Percentiles rank a stretch among this genome's conserved stretches.
These are phyloP conservation scores for Trematomus loennbergii DNA, from an alignment of 2,113 vertebrate species.

Conservation along the genomic window DNA sequence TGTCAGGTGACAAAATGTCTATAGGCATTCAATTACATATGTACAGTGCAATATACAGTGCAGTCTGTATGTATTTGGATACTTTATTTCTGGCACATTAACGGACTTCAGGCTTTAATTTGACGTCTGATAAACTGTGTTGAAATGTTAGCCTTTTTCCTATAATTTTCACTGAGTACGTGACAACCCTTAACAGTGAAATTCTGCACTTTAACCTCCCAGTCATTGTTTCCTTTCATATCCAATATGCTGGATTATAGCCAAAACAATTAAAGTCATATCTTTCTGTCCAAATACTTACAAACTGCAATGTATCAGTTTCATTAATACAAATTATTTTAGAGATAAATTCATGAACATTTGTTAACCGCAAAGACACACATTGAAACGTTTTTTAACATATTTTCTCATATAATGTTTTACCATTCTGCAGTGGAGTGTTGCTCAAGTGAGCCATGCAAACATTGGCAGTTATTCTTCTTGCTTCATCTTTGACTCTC, in stretches of 20 bases:
- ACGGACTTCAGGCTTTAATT: not conserved
- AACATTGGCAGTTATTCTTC: conserved; percentile 48
- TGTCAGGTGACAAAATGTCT: not conserved
- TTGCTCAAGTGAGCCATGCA: conserved; percentile 31
- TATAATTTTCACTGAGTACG: not conserved
- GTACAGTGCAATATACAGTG: not conserved
- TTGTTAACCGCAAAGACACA: conserved; percentile 19
- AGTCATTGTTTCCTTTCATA: conserved; percentile 39
- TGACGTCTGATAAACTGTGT: not conserved
- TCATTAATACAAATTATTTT: not conserved
- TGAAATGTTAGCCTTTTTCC: not conserved
- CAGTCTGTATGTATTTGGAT: not conserved
- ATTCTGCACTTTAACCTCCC: conserved; percentile 40
- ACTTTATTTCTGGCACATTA: not conserved
- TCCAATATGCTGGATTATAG: conserved; percentile 7
- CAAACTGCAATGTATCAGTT: conserved; percentile 34
- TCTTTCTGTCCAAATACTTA: conserved; percentile 46
- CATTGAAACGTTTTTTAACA: not conserved
- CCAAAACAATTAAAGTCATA: conserved; percentile 49
- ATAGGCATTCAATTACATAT: not conserved
- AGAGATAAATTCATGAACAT: not conserved
- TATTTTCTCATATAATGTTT: conserved; percentile 24
- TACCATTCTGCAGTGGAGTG: conserved; percentile 11
- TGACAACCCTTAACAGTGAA: conserved; percentile 11
- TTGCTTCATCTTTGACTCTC: conserved; percentile 57